phyloP scores from a whole-genome alignment of 1,140 invertebrate genomes.

The Conus ventricosus region DNA sequence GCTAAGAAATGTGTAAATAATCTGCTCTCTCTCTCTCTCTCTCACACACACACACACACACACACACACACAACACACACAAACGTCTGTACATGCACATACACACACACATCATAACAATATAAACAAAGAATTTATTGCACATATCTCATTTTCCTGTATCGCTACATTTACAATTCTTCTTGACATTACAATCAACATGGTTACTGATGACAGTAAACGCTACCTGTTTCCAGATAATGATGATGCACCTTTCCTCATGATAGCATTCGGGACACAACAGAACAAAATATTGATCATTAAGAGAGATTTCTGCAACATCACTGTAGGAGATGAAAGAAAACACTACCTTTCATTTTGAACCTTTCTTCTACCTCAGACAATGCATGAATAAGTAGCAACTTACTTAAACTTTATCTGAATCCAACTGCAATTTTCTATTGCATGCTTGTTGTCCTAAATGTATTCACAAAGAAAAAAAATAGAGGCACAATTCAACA shows the following conservation, averaged over 20 bases:
- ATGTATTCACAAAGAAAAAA: no score
- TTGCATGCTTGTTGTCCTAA: no score
- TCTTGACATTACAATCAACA: neutral
- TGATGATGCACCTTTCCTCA: neutral
- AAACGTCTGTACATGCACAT: neutral
- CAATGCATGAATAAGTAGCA: no score
- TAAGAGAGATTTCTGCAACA: no score
- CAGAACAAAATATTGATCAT: no score
- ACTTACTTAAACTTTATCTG: no score
- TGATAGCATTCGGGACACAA: neutral
- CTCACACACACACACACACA: neutral
- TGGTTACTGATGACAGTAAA: no score
- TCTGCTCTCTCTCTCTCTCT: neutral
- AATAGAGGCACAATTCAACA: no score
- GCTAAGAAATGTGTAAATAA: neutral
- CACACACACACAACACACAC: slow-evolving; percentile 21
- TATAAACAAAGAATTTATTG: neutral
- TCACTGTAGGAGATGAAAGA: no score
- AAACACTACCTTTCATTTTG: no score
- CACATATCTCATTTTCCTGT: neutral
- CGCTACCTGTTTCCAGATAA: neutral
- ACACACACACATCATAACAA: neutral
- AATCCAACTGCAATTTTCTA: no score
- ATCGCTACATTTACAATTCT: neutral
- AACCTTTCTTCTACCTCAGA: no score